A percentile compares a stretch with the other conserved stretches of the same genome.
These are phyloP conservation scores for Morpho helenor DNA, from an alignment of 2,888 invertebrate species.

Conservation along the genomic window DNA sequence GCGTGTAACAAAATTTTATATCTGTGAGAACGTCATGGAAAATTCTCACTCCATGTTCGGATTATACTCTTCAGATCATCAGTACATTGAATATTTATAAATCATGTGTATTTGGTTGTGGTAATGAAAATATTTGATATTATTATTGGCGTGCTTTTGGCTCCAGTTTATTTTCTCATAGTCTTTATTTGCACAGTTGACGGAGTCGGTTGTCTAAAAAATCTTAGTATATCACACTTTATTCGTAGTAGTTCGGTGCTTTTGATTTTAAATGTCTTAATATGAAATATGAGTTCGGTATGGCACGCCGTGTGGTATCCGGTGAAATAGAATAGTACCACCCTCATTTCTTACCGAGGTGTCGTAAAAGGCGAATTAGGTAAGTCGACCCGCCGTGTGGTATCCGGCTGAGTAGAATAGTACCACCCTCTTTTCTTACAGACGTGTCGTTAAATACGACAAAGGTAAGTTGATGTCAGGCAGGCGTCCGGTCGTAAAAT, in stretches of 20 bases:
- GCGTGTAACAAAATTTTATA: neutral
- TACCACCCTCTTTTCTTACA: no score
- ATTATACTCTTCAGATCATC: conserved; percentile 17
- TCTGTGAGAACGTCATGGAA: conserved; percentile 13
- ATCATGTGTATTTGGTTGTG: conserved; percentile 31
- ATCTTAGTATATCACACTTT: neutral
- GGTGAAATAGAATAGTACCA: no score
- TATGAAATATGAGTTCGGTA: neutral
- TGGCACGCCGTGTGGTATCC: no score
- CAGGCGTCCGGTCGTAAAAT: no score
- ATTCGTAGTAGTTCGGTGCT: neutral
- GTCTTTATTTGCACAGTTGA: conserved; percentile 29
- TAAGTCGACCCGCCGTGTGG: no score
- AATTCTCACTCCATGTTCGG: conserved; percentile 30
- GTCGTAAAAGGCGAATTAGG: no score
- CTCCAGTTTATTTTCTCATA: conserved; percentile 19
- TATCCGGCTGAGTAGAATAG: no score
- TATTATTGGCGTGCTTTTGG: conserved; percentile 42
- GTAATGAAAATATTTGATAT: conserved; percentile 36
- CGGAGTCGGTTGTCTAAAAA: neutral
- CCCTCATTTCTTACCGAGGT: no score
- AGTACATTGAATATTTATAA: conserved; percentile 33
- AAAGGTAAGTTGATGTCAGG: no score
- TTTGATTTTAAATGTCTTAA: neutral
- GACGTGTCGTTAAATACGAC: no score